These are phyloP conservation scores for Uropsilus gracilis DNA, from an alignment of 2,113 vertebrate species.

Conservation along the genomic window DNA sequence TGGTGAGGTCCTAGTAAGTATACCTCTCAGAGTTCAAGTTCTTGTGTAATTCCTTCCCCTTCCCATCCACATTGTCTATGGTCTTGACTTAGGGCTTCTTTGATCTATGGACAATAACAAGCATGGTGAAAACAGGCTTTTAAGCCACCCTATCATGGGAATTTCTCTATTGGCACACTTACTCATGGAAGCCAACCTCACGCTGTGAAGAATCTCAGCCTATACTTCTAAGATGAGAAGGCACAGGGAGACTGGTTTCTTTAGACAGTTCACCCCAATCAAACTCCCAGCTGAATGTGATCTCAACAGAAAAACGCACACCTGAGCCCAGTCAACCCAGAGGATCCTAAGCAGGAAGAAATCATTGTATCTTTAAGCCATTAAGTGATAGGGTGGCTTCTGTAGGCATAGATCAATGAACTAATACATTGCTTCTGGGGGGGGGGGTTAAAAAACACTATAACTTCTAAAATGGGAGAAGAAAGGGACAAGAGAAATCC, in stretches of 20 bases:
- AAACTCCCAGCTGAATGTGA: background rate
- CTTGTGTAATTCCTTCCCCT: background rate
- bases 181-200: background rate
- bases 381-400: background rate
- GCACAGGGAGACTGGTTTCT: background rate
- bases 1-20: background rate
- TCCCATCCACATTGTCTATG: background rate
- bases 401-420: background rate
- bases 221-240: background rate
- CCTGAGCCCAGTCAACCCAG: background rate
- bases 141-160: background rate
- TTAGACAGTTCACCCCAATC: rapidly evolving
- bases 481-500: background rate
- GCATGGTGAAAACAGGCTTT: background rate
- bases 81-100: background rate
- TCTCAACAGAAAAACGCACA: background rate
- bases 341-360: background rate
- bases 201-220: background rate
- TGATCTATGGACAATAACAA: background rate
- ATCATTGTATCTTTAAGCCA: background rate
- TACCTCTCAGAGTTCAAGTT: rapidly evolving
- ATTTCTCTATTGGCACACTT: background rate
- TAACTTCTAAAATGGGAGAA: background rate
- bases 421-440: background rate
- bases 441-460: background rate